These are phyloP conservation scores for Lytechinus variegatus DNA, from an alignment of 35 echinoderm and acorn worm genomes.

Conservation along the genomic window DNA sequence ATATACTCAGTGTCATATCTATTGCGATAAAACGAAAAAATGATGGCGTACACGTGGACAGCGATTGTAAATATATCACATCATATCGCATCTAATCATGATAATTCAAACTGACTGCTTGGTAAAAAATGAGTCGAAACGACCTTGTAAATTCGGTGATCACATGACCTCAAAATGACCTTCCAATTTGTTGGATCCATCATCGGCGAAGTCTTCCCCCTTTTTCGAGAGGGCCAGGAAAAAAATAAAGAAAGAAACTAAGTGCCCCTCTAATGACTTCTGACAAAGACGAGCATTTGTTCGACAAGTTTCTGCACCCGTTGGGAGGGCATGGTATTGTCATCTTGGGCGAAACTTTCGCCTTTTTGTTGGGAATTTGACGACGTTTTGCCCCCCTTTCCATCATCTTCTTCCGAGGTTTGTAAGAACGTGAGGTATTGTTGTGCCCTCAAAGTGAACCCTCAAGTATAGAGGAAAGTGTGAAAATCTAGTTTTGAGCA, in stretches of 20 bases:
- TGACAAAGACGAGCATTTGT: slow-evolving; percentile 36
- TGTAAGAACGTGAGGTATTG: not conserved
- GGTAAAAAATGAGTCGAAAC: not conserved
- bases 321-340: not conserved
- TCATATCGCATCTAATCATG: not conserved
- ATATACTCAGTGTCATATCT: not conserved
- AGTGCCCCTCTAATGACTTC: slow-evolving; percentile 5
- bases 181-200: slow-evolving; percentile 24
- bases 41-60: not conserved
- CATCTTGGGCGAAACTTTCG: slow-evolving; percentile 19
- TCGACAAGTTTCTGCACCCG: not conserved
- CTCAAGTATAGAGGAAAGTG: not conserved
- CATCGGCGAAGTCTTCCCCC: not conserved
- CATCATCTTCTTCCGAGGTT: not conserved
- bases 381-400: not conserved
- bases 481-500: not conserved
- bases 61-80: not conserved
- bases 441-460: not conserved
- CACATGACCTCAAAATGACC: not conserved
- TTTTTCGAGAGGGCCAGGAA: not conserved
- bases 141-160: slow-evolving; percentile 19
- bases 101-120: not conserved
- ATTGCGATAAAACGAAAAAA: not conserved
- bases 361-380: not conserved
- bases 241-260: not conserved